Conservation (phyloP, 2,888 invertebrate genomes). For the Cynaeus angustus region DNA sequence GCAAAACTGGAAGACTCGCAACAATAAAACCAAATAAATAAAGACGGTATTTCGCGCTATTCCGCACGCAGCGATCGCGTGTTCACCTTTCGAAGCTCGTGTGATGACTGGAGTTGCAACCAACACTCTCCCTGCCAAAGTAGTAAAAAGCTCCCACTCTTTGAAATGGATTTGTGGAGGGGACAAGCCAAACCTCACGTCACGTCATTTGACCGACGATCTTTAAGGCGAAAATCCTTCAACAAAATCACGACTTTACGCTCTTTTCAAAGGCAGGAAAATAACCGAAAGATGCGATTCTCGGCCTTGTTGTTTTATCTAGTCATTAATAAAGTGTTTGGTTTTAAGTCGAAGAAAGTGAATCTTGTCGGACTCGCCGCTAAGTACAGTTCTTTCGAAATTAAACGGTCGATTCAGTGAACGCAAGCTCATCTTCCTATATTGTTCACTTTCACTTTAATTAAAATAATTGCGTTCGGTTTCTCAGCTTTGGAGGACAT, state of each 20-base stretch:
- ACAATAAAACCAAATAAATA: conserved; percentile 40
- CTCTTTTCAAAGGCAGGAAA: background rate
- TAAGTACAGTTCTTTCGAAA: conserved; percentile 39
- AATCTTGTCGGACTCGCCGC: conserved; percentile 48
- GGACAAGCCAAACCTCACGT: conserved; percentile 26
- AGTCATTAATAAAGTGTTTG: background rate
- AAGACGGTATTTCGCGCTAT: conserved; percentile 60
- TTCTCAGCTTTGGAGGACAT: no score
- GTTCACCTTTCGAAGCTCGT: conserved; percentile 57
- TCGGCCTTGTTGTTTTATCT: background rate
- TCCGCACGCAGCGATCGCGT: conserved; percentile 66
- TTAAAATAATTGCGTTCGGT: conserved; percentile 12
- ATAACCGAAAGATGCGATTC: conserved; percentile 7
- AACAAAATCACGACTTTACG: background rate
- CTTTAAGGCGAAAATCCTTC: conserved; percentile 8
- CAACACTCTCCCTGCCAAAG: conserved; percentile 40
- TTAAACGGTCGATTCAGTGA: conserved; percentile 29
- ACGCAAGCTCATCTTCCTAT: conserved; percentile 31
- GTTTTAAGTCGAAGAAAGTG: conserved; percentile 52
- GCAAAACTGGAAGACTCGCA: conserved; percentile 66
- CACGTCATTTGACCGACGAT: background rate
- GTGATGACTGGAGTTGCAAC: conserved; percentile 57
- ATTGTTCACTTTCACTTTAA: conserved; percentile 45
- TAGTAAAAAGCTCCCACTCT: conserved; percentile 41
- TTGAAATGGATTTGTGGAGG: background rate